Evolutionary conservation across 2,888 invertebrate genomes (phyloP), one percentile per base, ranked within the genome.

Genomic region (Ornithoptera alexandrae): DNA sequence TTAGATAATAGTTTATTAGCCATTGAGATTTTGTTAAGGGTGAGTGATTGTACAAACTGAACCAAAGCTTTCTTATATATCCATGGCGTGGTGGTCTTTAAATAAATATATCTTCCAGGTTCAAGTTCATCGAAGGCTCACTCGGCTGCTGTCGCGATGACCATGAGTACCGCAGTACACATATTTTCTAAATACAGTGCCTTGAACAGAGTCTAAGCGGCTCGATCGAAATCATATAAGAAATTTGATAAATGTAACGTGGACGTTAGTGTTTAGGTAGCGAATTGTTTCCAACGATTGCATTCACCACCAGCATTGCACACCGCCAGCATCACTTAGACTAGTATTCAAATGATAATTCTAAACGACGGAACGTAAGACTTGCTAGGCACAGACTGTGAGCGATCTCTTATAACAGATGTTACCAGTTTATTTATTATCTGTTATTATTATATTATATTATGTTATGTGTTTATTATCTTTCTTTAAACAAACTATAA

Each of bases 171-270:
- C 69, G 77, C 79, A 78, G 77, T 87, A 79, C 86, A 88, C 79
- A 84, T 87, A 82, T 86, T 90, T 80, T 88, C 85, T 85, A 89
- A 89, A 86, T 83, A 83, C 88, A 88, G 91, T 91, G 91, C 91
- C 90, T 92, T 91, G 85, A 84, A 84, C 82, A 84, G 87, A 82
- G 81, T 86, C 72, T 88, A 87, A 81, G 76, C 72, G 80, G 79
- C 75, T 73, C 72, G 74, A 72, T 68, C 69, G 68, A 72, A 69
- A 65, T 5, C 1, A 62, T 68, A 62, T 72, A 75, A 68, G 57
- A 62, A 76, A 74, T 77, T 73, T 70, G 72, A 75, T 72, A 68
- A 75, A 74, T 78, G 76, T 77, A 77, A 76, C 67, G 65, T 71
- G 74, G 71, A 79, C 68, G 81, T 78, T 77, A 69, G 50, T 17